Percentiles rank a stretch among this genome's conserved stretches.
Evolutionary conservation across 2,797 vertebrate species (phyloP).

Genomic region (Paratrypauchen microcephalus): DNA sequence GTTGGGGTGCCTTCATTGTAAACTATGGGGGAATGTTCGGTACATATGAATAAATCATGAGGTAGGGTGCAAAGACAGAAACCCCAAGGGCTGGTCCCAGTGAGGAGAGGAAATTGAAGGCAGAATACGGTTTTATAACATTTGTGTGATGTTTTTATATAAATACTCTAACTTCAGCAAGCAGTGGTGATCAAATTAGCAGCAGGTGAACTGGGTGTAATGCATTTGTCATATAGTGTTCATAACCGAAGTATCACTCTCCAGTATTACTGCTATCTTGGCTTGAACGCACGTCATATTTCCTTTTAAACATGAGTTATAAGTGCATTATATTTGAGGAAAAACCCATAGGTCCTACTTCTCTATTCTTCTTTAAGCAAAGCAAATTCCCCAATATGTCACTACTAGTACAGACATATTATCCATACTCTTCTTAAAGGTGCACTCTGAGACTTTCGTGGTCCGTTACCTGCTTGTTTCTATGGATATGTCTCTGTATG

Average conservation of each 20-base stretch:
- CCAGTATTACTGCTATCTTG: too few species aligned
- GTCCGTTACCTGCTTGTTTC: too few species aligned
- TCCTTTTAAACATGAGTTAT: background rate
- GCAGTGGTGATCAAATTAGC: background rate
- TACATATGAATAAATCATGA: constrained; percentile 71
- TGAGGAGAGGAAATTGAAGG: constrained; percentile 45
- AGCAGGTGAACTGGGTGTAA: background rate
- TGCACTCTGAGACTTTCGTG: too few species aligned
- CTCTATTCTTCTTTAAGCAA: background rate
- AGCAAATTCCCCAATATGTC: background rate
- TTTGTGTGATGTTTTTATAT: constrained; percentile 23
- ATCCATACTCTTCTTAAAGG: too few species aligned
- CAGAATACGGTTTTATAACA: constrained; percentile 14
- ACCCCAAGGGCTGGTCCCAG: constrained; percentile 52
- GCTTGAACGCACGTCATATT: too few species aligned
- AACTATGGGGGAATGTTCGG: constrained; percentile 41
- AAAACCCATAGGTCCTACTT: background rate
- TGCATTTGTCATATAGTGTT: too few species aligned
- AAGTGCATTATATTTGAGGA: background rate
- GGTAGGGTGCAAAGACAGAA: constrained; percentile 44
- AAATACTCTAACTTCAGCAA: background rate
- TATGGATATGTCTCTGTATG: too few species aligned
- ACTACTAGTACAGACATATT: too few species aligned
- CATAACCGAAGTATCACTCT: too few species aligned
- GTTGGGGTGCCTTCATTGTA: constrained; percentile 26